A percentile compares a stretch with the other conserved stretches of the same genome.
phyloP scores from a whole-genome alignment of 2,888 invertebrate species.

The Sialis fuliginosa region DNA sequence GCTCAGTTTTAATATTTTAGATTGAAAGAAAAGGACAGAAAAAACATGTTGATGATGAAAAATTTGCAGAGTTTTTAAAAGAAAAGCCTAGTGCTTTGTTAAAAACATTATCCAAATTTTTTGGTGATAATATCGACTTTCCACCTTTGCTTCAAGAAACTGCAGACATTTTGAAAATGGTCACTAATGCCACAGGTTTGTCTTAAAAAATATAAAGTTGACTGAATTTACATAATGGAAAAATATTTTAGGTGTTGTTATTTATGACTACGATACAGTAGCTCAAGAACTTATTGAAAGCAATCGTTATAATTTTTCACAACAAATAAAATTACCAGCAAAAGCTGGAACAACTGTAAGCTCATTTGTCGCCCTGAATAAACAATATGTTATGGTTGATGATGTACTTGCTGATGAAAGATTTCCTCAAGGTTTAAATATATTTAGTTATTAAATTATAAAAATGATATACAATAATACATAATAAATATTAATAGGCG shows the following conservation, averaged over 20 bases:
- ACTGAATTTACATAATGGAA: not conserved
- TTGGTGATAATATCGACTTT: constrained; percentile 37
- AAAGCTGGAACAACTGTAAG: constrained; percentile 34
- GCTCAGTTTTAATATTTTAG: not conserved
- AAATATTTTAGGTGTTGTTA: not conserved
- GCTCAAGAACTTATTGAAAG: too few species aligned
- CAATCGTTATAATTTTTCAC: too few species aligned
- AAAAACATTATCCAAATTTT: constrained; percentile 23
- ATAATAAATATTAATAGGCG: not conserved
- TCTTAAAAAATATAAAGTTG: too few species aligned
- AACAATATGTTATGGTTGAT: constrained; percentile 33
- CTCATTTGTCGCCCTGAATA: constrained; percentile 35
- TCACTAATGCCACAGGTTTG: constrained; percentile 35
- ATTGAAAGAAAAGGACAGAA: constrained; percentile 19
- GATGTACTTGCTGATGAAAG: constrained; percentile 35
- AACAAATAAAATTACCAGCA: constrained; percentile 14
- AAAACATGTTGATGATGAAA: constrained; percentile 12
- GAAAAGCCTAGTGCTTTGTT: constrained; percentile 22
- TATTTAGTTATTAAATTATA: constrained; percentile 22
- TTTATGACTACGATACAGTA: too few species aligned
- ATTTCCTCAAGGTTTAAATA: constrained; percentile 28
- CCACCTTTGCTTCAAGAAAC: constrained; percentile 36
- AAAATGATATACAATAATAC: constrained; percentile 11
- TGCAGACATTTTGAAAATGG: constrained; percentile 33
- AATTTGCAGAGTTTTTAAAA: constrained; percentile 21